Evolutionary conservation across 1,140 invertebrate genomes (phyloP), one percentile per base, ranked within the genome.

Genomic region (Zaprionus inermis): DNA sequence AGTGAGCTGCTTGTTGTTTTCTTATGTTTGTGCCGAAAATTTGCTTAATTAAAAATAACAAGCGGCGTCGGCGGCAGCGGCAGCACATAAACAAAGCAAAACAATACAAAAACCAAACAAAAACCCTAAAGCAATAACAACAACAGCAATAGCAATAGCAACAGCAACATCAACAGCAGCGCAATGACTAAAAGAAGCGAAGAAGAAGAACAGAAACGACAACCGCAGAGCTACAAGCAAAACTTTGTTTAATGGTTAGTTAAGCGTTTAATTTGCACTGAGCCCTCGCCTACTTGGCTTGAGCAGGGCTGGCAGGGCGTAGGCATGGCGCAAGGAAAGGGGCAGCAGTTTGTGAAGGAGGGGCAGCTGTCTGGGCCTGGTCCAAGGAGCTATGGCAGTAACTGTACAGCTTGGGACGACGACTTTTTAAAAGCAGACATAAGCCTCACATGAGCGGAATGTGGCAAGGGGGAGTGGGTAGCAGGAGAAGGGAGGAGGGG

Each of bases 41-140:
- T 86, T 88, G 82, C 82, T 86, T 86, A 86, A 86, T 86, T 88
- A 86, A 88, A 85, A 86, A 86, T 88, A 86, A 86, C 82, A 86
- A 86, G 72, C 59, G 60, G 63, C 76, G 52, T 49, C 69, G 72
- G 63, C 72, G 78, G 68, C 36, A 73, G 36, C 38, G 38, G 6
- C n/a, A 44, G 14, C 38, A 64, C 69, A 68, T 56, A 11, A 59
- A 64, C 61, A 51, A 36, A 20, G 44, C 52, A 72, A 24, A 28
- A 24, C 18, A 24, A 28, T 24, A 28, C 64, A 41, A 66, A 64
- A 24, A 16, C 56, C 44, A 82, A 84, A 86, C 75, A 86, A 81
- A 76, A 86, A 79, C 76, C 41, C 41, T 65, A 72, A 68, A 75
- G 10, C n/a, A 41, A 16, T 36, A 65, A 59, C 18, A 44, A 67